These are phyloP conservation scores for Drosophila longiperda DNA, from an alignment of 2,888 invertebrate species.

Conservation along the genomic window DNA sequence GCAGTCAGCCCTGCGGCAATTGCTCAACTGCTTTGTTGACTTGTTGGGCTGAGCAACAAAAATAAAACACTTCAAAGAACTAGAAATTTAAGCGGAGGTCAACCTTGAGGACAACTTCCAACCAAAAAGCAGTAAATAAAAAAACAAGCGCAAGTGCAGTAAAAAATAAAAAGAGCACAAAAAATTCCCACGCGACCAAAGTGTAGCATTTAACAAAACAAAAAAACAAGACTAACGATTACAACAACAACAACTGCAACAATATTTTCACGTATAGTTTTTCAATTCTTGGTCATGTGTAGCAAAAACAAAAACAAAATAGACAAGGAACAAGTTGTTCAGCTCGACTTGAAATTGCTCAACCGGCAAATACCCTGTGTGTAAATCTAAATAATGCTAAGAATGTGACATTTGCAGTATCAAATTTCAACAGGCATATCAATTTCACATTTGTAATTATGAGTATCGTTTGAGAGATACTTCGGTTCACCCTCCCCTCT, in stretches of 20 bases:
- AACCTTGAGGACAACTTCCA: slow-evolving; percentile 55
- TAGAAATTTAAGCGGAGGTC: slow-evolving; percentile 9
- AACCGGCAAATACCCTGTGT: slow-evolving; percentile 6
- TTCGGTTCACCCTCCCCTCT: not conserved
- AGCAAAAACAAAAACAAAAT: slow-evolving; percentile 3
- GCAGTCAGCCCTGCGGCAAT: slow-evolving; percentile 39
- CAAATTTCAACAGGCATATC: not conserved
- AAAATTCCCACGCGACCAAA: slow-evolving; percentile 57
- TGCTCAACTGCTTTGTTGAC: slow-evolving; percentile 47
- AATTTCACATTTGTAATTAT: not conserved
- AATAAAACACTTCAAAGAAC: slow-evolving; percentile 5
- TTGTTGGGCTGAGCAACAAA: slow-evolving; percentile 1
- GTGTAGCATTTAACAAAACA: slow-evolving; percentile 26
- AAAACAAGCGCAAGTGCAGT: slow-evolving; percentile 41
- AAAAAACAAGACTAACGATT: slow-evolving; percentile 3
- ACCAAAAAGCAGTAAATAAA: slow-evolving; percentile 13
- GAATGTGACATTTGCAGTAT: not conserved
- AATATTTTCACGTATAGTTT: slow-evolving; percentile 38
- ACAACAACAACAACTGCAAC: slow-evolving; percentile 7
- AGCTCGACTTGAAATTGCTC: no score
- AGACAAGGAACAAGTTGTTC: slow-evolving; percentile 12
- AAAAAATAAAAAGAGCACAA: slow-evolving; percentile 32
- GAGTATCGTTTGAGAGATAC: not conserved
- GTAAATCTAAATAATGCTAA: not conserved
- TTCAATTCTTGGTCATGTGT: slow-evolving; percentile 49